A percentile compares a stretch with the other conserved stretches of the same genome.
These are phyloP conservation scores for Aythya baeri DNA, from an alignment of 2,113 vertebrate genomes.

Conservation along the genomic window DNA sequence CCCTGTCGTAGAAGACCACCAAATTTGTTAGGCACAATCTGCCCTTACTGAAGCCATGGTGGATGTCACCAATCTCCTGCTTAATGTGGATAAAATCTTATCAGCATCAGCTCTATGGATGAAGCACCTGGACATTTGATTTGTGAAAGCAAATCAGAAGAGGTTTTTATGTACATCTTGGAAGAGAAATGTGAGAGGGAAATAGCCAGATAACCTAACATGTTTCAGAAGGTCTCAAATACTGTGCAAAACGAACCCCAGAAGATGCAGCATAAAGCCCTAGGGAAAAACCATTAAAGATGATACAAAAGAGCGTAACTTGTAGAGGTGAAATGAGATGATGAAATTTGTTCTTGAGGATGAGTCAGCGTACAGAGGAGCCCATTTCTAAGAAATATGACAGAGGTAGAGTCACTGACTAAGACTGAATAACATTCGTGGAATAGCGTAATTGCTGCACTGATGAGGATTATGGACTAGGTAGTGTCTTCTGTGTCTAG, in stretches of 20 bases:
- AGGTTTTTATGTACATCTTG: not conserved
- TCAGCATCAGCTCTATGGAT: not conserved
- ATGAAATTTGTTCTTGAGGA: constrained; percentile 16
- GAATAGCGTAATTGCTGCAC: not conserved
- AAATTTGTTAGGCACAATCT: too few relatives aligned
- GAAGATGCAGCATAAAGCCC: not conserved
- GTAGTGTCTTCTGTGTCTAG: not conserved
- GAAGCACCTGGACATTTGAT: not conserved
- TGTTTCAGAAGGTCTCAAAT: not conserved
- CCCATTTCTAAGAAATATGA: constrained; percentile 18
- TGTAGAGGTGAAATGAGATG: not conserved
- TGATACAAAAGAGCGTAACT: not conserved
- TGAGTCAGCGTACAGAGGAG: constrained; percentile 14
- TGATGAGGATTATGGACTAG: not conserved
- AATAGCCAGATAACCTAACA: not conserved
- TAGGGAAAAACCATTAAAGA: not conserved
- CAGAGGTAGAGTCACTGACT: not conserved
- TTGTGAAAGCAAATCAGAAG: constrained; percentile 4
- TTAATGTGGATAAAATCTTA: not conserved
- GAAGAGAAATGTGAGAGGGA: not conserved
- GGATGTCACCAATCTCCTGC: too few relatives aligned
- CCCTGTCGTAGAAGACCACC: too few relatives aligned
- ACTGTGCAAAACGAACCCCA: not conserved
- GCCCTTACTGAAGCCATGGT: too few relatives aligned
- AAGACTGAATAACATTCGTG: not conserved